phyloP scores from a whole-genome alignment of 2,797 vertebrate species.

The Geotrypetes seraphini region DNA sequence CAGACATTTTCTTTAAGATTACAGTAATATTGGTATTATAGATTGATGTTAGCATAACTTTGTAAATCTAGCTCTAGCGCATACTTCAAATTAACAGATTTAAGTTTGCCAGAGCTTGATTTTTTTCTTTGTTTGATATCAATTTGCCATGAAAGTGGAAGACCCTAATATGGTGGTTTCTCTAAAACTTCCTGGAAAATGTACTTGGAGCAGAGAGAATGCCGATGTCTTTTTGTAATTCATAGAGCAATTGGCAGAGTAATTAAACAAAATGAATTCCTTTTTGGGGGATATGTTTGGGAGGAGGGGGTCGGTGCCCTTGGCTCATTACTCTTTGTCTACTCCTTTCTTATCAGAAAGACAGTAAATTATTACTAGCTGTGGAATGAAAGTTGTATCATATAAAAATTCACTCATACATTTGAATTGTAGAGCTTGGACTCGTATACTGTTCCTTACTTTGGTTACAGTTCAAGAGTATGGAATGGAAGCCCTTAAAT shows the following conservation, averaged over 20 bases:
- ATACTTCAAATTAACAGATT: too few relatives aligned
- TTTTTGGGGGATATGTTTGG: conserved; percentile 4
- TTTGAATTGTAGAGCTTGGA: too few relatives aligned
- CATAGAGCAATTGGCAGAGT: not conserved
- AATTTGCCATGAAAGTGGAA: conserved; percentile 6
- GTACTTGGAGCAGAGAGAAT: too few relatives aligned
- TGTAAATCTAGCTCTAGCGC: too few relatives aligned
- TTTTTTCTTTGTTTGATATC: conserved; percentile 14
- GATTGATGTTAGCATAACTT: too few relatives aligned
- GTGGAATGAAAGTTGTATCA: not conserved
- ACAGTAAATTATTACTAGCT: not conserved
- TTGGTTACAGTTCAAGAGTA: too few relatives aligned
- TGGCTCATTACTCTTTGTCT: not conserved
- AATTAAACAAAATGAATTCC: not conserved
- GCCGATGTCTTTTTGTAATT: not conserved
- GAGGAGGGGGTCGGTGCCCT: conserved; percentile 9
- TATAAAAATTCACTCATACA: not conserved
- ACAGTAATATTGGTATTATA: too few relatives aligned
- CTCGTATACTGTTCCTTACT: too few relatives aligned
- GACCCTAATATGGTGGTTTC: not conserved
- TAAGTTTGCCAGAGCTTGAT: conserved; percentile 2
- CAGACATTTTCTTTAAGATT: too few relatives aligned
- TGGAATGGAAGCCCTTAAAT: too few relatives aligned
- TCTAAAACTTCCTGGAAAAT: conserved; percentile 10
- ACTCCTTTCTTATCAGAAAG: not conserved